These are phyloP conservation scores for Argentina silus DNA, from an alignment of 2,797 vertebrate species.

Conservation along the genomic window DNA sequence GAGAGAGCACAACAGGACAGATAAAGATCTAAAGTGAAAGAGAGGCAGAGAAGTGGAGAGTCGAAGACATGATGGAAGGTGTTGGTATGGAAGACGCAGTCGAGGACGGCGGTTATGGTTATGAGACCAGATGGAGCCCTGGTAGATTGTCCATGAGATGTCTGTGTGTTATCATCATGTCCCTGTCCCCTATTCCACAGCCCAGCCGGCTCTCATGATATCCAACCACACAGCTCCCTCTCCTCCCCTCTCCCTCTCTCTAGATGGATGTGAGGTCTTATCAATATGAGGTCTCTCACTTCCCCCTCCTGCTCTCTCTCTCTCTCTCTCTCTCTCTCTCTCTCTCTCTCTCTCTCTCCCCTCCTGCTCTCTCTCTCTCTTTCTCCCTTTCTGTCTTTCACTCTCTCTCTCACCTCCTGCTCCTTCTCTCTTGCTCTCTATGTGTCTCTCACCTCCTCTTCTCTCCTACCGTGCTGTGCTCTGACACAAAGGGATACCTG, in stretches of 20 bases:
- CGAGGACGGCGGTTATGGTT: too few relatives aligned
- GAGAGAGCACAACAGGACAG: background rate
- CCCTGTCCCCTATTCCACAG: constrained; percentile 43
- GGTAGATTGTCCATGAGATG: background rate
- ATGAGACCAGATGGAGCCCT: background rate
- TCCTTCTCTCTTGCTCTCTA: background rate
- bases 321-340: background rate
- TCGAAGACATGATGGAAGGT: too few relatives aligned
- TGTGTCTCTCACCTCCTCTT: constrained; percentile 4
- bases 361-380: background rate
- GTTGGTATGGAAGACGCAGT: too few relatives aligned
- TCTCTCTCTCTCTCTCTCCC: background rate
- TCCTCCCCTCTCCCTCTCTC: background rate
- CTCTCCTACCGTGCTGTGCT: constrained; percentile 7
- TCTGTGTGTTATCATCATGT: constrained; percentile 31
- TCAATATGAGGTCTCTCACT: constrained; percentile 1
- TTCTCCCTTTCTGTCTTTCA: constrained; percentile 7
- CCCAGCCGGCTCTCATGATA: too few relatives aligned
- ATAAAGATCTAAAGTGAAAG: too few relatives aligned
- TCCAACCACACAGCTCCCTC: background rate
- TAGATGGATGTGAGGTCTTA: constrained; percentile 21
- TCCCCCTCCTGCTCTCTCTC: background rate
- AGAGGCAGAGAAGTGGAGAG: too few relatives aligned
- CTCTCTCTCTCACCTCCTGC: background rate
- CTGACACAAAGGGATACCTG: constrained; percentile 67